Evolutionary conservation across 2,888 invertebrate genomes (phyloP), one percentile per base, ranked within the genome.

Genomic region (Trisateles emortualis): DNA sequence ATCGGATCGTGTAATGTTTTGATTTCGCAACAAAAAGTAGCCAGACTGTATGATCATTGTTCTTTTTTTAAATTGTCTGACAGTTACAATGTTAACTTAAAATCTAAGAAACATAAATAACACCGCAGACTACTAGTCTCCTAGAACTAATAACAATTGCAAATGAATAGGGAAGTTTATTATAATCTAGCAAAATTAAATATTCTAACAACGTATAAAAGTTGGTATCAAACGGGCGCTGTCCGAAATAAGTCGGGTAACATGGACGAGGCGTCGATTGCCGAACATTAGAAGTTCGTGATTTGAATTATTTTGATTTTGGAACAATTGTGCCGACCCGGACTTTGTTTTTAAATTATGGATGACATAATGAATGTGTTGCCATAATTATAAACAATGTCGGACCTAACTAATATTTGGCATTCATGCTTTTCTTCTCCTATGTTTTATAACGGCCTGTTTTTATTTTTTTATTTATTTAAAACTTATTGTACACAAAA

Each of bases 191-290:
- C 62, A 43, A 48, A 71, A 80, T 85, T 83, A 69, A 38, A 53
- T 59, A 90, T 85, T 85, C 89, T 33, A 17, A 3, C 6, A 52
- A 67, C 82, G 85, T 80, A 43, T 57, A 48, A 41, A 62, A 64
- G 79, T 81, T 77, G 81, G 78, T 80, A 79, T 79, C 81, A 85
- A 85, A 87, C 84, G 83, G 76, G 72, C 70, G 62, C 73, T 76
- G 83, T 72, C 79, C 79, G 76, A 87, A 87, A 85, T 74, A 71
- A 48, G 74, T 74, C 66, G 73, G 60, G 69, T 65, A 70, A 84
- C 82, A 86, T 83, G 73, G 76, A 85, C 74, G 84, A 90, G 87
- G 88, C 89, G 90, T 87, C 90, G 77, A 89, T 88, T 81, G 81
- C 76, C 70, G 79, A 75, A 81, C 83, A 82, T 80, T 79, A 68